Base-by-base conservation (phyloP, 2,888 invertebrate species). In the Xestia c-nigrum region DNA sequence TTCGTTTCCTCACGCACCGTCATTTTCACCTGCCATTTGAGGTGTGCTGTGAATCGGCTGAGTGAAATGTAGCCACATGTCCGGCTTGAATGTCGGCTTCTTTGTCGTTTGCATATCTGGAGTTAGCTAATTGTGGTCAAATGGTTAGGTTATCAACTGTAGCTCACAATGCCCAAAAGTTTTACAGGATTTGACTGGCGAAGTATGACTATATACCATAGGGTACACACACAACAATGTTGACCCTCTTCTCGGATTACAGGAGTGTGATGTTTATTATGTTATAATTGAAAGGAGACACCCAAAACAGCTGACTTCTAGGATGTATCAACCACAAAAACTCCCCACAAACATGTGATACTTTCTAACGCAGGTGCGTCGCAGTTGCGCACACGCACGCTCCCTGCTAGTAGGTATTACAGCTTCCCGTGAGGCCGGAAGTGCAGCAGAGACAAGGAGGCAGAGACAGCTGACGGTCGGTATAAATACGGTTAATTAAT, bases 361-460 rank as follows among this genome's bases (percentile, higher is more conserved):
- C 73, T 81, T 78, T 86, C 73, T 76, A 80, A 24, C 59, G 75
- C 64, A 64, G 64, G 64, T 69, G 73, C 80, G 59, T 52, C 52
- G 59, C 70, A 24, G 16, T 59, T 78, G 83, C 74, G 84, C 84
- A 63, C 69, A 74, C 82, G 82, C 72, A 83, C 78, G 84, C 64
- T 86, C 66, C 74, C 70, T 63, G 72, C 57, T 85, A 16, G 57
- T n/a, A n/a, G n/a, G n/a, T 66, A 43, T 73, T 74, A 80, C 77
- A 78, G 46, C 19, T 71, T 84, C 77, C 66, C 74, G 67, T n/a
- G 59, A 24, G 7, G 38, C 50, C 85, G 82, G 85, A 82, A 85
- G 69, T 47, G 43, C 21, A 14, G 24, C 40, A 55, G 38, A 57
- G 38, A 57, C 68, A 69, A 74, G 74, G 47, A 69, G 65, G 43